Base-by-base conservation (phyloP, 1,140 invertebrate genomes). In the Zelostemma sp. region DNA sequence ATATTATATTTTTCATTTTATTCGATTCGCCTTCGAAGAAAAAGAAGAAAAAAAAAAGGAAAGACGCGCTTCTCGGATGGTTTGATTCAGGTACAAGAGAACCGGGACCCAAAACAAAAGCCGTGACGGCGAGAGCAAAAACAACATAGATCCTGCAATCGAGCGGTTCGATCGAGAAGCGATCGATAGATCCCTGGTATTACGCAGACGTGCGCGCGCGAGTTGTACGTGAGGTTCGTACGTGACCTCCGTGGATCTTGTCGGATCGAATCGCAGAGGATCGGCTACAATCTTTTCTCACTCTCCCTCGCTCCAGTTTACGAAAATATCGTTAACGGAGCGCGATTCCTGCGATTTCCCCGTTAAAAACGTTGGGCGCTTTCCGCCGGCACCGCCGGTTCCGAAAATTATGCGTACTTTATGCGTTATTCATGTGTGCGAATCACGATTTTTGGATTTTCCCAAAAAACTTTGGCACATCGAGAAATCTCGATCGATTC, bases 181-280 rank as follows among this genome's bases (percentile, higher is more conserved):
- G 71, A 80, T 80, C 75, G 74, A 78, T 73, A 72, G 67, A 73
- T 81, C 77, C 69, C 79, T 80, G 80, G 80, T 81, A 82, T 82
- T 82, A 81, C 80, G 80, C 80, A 79, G 78, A 75, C 73, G 77
- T 78, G 79, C 68, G 68, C 73, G 25, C 8, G 76, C 64, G 69
- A 73, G 68, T 60, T 25, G 66, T 78, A 78, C 78, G 77, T 80
- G 76, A 76, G 68, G 55, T n/a, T n/a, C n/a, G n/a, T n/a, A n/a
- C n/a, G n/a, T n/a, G n/a, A n/a, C n/a, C n/a, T n/a, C 63, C 63
- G 65, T 61, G 65, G 35, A 49, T 69, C 68, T 61, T 68, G 68
- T 67, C 62, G 56, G 53, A 63, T 50, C 54, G 11, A 31, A 31
- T 31, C 28, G 28, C 28, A 5, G 28, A 31, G 11, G 28, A 31